Conservation (phyloP, 2,888 invertebrate species). For the Geotrupes spiniger region DNA sequence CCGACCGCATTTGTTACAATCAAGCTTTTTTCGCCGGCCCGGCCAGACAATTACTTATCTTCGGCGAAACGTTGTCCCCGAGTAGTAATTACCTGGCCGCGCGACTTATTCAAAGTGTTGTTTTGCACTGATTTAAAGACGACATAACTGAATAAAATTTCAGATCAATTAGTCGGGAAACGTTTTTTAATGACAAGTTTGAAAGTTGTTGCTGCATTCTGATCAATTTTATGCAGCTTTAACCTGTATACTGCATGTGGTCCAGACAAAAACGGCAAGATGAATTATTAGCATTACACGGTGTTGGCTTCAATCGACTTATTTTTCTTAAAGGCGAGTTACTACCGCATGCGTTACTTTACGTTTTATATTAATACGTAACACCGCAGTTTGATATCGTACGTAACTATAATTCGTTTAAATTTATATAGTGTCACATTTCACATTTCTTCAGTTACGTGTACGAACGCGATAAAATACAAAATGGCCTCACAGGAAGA, state of each 20-base stretch:
- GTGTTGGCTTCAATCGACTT: not conserved
- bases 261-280: constrained; percentile 7
- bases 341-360: too few relatives aligned
- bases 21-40: not conserved
- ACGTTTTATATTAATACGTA: too few relatives aligned
- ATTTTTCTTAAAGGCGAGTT: too few relatives aligned
- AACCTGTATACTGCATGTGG: constrained; percentile 4
- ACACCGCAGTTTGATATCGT: too few relatives aligned
- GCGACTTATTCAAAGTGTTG: constrained; percentile 5
- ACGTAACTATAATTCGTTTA: too few relatives aligned
- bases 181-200: constrained; percentile 11
- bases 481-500: constrained; percentile 4
- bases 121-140: constrained; percentile 14
- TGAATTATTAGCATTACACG: constrained; percentile 7
- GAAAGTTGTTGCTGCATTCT: constrained; percentile 7
- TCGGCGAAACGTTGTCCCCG: too few relatives aligned
- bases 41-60: not conserved
- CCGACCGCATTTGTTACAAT: constrained; percentile 12
- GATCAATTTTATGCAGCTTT: constrained; percentile 2
- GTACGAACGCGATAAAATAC: too few relatives aligned
- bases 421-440: too few relatives aligned
- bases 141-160: constrained; percentile 13
- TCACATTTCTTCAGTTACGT: too few relatives aligned
- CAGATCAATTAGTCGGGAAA: constrained; percentile 4
- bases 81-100: not conserved